These are phyloP conservation scores for Seriola aureovittata DNA, from an alignment of 2,113 vertebrate genomes.

Conservation along the genomic window DNA sequence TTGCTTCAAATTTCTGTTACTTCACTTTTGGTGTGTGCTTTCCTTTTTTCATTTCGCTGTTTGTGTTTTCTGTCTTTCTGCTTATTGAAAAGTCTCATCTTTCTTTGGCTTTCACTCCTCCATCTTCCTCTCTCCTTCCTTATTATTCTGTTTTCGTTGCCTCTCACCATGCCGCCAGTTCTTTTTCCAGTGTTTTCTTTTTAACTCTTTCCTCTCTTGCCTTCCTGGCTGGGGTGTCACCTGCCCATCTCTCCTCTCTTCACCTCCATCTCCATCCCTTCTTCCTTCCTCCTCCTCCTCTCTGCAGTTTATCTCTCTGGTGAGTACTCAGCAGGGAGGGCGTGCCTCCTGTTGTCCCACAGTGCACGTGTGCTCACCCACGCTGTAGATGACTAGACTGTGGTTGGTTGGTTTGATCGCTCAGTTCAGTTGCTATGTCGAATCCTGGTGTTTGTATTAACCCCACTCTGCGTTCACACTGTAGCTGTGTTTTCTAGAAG, in stretches of 20 bases:
- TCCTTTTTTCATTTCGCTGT: slow-evolving; percentile 10
- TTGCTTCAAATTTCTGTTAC: background rate
- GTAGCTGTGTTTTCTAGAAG: slow-evolving; percentile 16
- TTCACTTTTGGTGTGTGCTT: background rate
- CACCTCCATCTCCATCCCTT: slow-evolving; percentile 55
- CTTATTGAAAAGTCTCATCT: background rate
- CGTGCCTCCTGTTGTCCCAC: slow-evolving; percentile 34
- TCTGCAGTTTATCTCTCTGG: slow-evolving; percentile 98
- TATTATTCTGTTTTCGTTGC: background rate
- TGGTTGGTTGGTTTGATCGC: slow-evolving; percentile 63
- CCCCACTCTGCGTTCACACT: slow-evolving; percentile 32
- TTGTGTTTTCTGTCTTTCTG: background rate
- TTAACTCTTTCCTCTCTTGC: slow-evolving; percentile 73
- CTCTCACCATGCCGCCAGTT: slow-evolving; percentile 38
- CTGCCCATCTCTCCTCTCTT: slow-evolving; percentile 56
- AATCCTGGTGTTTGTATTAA: slow-evolving; percentile 60
- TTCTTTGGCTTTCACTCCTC: slow-evolving; percentile 15
- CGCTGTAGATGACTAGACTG: slow-evolving; percentile 63
- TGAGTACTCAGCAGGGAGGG: slow-evolving; percentile 87
- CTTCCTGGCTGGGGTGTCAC: slow-evolving; percentile 49
- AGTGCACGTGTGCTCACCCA: slow-evolving; percentile 58
- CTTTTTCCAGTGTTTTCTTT: slow-evolving; percentile 57
- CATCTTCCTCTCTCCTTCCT: slow-evolving; percentile 1
- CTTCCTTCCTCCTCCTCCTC: slow-evolving; percentile 74
- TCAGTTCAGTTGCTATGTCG: slow-evolving; percentile 39